Percentiles rank a stretch among this genome's conserved stretches.
phyloP scores from a whole-genome alignment of 2,113 vertebrate genomes.

The Pardalotus punctatus region DNA sequence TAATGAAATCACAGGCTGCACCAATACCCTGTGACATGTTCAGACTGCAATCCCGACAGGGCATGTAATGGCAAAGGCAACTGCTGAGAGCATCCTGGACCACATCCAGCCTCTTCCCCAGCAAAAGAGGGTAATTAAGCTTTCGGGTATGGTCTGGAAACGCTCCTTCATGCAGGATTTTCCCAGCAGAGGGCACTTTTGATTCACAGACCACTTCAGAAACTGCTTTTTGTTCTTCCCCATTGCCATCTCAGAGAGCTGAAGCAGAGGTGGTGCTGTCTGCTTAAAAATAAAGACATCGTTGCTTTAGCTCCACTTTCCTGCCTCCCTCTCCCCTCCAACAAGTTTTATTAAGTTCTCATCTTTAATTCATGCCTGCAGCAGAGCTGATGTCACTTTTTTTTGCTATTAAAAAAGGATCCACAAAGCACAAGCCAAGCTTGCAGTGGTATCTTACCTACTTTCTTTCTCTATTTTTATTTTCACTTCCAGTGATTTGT shows the following conservation, averaged over 20 bases:
- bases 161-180: not conserved
- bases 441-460: conserved; percentile 34
- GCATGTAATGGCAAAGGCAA: conserved; percentile 24
- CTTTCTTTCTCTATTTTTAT: conserved; percentile 26
- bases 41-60: not conserved
- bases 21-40: not conserved
- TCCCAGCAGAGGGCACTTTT: conserved; percentile 72
- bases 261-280: conserved; percentile 74
- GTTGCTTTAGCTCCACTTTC: not conserved
- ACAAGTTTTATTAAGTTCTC: conserved; percentile 74
- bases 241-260: not conserved
- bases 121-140: not conserved
- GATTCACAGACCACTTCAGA: conserved; percentile 34
- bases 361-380: conserved; percentile 73
- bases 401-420: conserved; percentile 38
- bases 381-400: conserved; percentile 64
- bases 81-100: conserved; percentile 11
- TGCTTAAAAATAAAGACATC: conserved; percentile 69
- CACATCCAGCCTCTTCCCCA: not conserved
- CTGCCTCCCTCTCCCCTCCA: conserved; percentile 17
- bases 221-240: not conserved
- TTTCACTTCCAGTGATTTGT: conserved; percentile 32
- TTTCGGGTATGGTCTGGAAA: not conserved
- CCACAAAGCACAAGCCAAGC: conserved; percentile 16
- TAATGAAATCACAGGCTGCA: not conserved